These are phyloP conservation scores for Rhopalosiphum nymphaeae DNA, from an alignment of 2,888 invertebrate genomes.

Conservation along the genomic window DNA sequence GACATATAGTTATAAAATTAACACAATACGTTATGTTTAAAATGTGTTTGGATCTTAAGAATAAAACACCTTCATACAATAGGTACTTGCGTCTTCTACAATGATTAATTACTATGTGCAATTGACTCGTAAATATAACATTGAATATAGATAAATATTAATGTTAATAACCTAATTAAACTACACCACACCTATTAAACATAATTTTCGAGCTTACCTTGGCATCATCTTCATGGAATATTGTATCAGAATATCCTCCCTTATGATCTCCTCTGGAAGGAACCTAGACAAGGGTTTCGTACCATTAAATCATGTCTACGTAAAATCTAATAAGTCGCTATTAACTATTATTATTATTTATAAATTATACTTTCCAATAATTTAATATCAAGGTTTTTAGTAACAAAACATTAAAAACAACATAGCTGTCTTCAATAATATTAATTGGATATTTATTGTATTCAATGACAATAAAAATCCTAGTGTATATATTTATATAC, in stretches of 20 bases:
- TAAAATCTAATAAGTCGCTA: not conserved
- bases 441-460: not conserved
- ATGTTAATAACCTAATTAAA: not conserved
- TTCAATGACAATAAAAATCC: not conserved
- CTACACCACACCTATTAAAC: not conserved
- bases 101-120: not conserved
- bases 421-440: not conserved
- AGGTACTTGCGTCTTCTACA: not conserved
- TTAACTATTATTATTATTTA: not conserved
- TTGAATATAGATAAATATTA: not conserved
- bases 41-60: not conserved
- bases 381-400: not conserved
- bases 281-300: not conserved
- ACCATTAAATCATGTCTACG: not conserved
- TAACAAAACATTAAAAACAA: not conserved
- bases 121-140: not conserved
- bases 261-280: not conserved
- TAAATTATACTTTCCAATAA: not conserved
- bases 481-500: not conserved
- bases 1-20: not conserved
- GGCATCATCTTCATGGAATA: not conserved
- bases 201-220: slow-evolving; percentile 2
- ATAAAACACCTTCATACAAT: not conserved
- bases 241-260: not conserved
- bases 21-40: not conserved